A percentile compares a stretch with the other conserved stretches of the same genome.
Conservation (phyloP, 2,888 invertebrate genomes). For the Allacma fusca region DNA sequence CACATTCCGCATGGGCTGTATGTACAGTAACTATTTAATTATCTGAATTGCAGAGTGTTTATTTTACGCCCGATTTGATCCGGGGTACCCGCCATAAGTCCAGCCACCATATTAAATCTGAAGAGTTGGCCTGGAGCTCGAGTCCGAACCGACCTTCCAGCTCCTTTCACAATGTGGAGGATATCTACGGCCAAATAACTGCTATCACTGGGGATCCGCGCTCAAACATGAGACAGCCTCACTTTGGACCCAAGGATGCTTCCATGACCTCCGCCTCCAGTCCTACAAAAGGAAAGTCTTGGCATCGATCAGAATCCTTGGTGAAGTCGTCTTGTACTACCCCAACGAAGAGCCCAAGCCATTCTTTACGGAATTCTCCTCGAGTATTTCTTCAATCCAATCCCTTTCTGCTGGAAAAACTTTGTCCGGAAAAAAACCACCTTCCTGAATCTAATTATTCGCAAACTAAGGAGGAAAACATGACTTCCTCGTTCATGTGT, state of each 20-base stretch:
- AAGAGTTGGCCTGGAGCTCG: neutral
- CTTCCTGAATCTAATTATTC: too few species aligned
- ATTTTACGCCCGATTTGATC: constrained; percentile 58
- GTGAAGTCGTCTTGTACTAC: neutral
- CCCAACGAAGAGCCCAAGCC: neutral
- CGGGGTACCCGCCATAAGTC: constrained; percentile 51
- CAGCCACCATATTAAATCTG: neutral
- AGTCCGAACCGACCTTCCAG: neutral
- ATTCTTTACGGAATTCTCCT: neutral
- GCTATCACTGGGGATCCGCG: neutral
- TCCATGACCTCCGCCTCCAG: neutral
- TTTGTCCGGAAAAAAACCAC: neutral
- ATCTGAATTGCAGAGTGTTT: constrained; percentile 42
- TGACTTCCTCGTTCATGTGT: too few species aligned
- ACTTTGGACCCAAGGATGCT: neutral
- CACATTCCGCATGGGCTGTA: too few species aligned
- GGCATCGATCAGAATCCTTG: neutral
- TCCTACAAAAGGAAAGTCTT: constrained; percentile 1
- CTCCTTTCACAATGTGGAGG: constrained; percentile 12
- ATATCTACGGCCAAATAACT: constrained; percentile 24
- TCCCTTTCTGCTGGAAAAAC: neutral
- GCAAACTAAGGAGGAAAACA: too few species aligned
- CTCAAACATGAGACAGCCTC: neutral
- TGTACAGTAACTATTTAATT: neutral
- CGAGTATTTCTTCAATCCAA: constrained; percentile 4